Evolutionary conservation across 2,797 vertebrate species (phyloP), one percentile per base, ranked within the genome.

Genomic region (Acrossocheilus wenchowensis): DNA sequence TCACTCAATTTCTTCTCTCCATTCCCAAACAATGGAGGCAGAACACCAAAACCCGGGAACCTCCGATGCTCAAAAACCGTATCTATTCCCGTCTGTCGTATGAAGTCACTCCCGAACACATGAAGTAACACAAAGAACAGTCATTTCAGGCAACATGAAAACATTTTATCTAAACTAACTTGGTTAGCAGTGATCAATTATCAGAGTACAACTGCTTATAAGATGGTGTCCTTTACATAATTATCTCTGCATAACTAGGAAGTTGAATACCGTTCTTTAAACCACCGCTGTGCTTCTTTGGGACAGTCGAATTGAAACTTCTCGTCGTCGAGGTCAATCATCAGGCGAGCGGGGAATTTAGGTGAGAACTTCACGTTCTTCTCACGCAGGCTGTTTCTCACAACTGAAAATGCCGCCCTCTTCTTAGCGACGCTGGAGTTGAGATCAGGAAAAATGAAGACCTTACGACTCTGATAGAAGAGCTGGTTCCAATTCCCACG

Each of bases 371-470:
- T 26, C 26, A 26, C 26, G 26, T 26, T 26, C 26, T 69, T 69
- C 66, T 74, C 43, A 48, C 43, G 6, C 21, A 17, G 17, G 50
- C 4, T 1, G 21, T n/a, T 23, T 43, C 39, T 73, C 39, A n/a
- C 39, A 5, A 6, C 10, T 45, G 21, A 43, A 43, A 43, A 43
- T 45, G 71, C 21, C 1, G 39, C 66, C 43, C 26, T 81, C 71
- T 19, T 81, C 71, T 86, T 72, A 64, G 50, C 43, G 7, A 78
- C 48, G 17, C 71, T 87, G n/a, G 71, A 74, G 69, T 11, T 72
- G 19, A 21, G 26, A 15, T 48, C 43, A 48, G 72, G 72, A 11
- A 48, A 74, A 48, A 50, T n/a, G 2, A 74, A 74, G 23, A 74
- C 43, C 12, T 74, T 48, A 15, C 6, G 72, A 19, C 36, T 21